A percentile compares a stretch with the other conserved stretches of the same genome.
Conservation (phyloP, 2,888 invertebrate species). For the Iselma pallidipennis region DNA sequence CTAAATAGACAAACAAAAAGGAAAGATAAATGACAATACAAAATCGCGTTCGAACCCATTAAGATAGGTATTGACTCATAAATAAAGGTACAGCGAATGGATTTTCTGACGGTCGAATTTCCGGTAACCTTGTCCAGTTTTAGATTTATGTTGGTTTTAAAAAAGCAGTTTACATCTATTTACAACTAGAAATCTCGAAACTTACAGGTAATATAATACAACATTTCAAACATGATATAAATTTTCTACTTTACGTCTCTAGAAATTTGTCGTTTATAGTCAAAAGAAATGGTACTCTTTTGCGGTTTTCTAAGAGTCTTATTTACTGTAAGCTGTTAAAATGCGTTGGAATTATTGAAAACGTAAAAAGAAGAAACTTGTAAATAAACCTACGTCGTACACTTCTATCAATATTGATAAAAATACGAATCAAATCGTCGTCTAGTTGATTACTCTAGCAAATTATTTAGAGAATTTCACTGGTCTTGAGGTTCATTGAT, state of each 20-base stretch:
- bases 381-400: not conserved
- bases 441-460: not conserved
- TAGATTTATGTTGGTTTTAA: slow-evolving; percentile 10
- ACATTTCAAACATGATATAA: not conserved
- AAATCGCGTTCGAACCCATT: not conserved
- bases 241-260: not conserved
- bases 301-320: too few relatives aligned
- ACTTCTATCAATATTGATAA: too few relatives aligned
- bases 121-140: slow-evolving; percentile 4
- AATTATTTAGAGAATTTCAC: not conserved
- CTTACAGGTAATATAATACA: not conserved
- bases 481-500: not conserved
- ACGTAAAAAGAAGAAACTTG: too few relatives aligned
- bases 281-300: too few relatives aligned
- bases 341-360: too few relatives aligned
- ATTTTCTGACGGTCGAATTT: slow-evolving; percentile 12
- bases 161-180: not conserved
- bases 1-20: not conserved
- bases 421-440: too few relatives aligned
- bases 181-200: not conserved
- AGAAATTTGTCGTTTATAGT: not conserved
- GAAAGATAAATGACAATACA: not conserved
- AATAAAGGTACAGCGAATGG: slow-evolving; percentile 4
- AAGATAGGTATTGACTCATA: slow-evolving; percentile 2
- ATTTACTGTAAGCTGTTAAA: too few relatives aligned